Base-by-base conservation (phyloP, 2,113 vertebrate genomes). In the sheep (Ovis aries) region DNA sequence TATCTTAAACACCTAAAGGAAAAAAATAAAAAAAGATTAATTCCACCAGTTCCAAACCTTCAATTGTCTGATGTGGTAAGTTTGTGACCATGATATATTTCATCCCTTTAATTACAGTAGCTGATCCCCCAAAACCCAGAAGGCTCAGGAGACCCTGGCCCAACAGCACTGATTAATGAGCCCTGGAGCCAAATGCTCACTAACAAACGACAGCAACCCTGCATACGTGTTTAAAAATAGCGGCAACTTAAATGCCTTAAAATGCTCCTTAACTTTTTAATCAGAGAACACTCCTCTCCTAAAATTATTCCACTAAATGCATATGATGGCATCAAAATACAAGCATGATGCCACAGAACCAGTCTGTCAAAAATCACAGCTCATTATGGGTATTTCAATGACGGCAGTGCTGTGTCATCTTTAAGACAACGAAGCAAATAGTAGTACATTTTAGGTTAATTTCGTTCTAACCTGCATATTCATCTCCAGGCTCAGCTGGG, bases 1-100 rank as follows among this genome's bases (percentile, higher is more conserved):
- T 98, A 99, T 99, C 98, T 99, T 99, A 98, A 99, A 99, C 62
- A 99, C 99, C 99, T 99, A 98, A 95, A 77, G 40, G 95, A 98
- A 94, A 98, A 97, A 97, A 98, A 90, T 96, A 97, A 88, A 94
- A 81, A 81, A 59, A 98, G 84, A 91, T 98, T 98, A 99, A 98
- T 95, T 91, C 94, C 80, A 93, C 62, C 96, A 86, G 89, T 64
- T 97, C 40, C 91, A 97, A 95, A 92, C 81, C 50, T 74, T 96
- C 88, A 85, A 27, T 67, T 94, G 67, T 95, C 90, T 90, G 83
- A 96, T 29, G 90, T 29, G 60, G 23, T 94, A 95, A 97, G 94
- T 98, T 83, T 98, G 87, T 93, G 93, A 97, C 64, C 82, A 40
- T 74, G 95, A 98, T 97, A 71, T 45, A 95, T 97, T 97, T 98